Percentiles rank a stretch among this genome's conserved stretches.
Conservation (phyloP, 2,113 vertebrate species). For the Notarius lentiginosus region DNA sequence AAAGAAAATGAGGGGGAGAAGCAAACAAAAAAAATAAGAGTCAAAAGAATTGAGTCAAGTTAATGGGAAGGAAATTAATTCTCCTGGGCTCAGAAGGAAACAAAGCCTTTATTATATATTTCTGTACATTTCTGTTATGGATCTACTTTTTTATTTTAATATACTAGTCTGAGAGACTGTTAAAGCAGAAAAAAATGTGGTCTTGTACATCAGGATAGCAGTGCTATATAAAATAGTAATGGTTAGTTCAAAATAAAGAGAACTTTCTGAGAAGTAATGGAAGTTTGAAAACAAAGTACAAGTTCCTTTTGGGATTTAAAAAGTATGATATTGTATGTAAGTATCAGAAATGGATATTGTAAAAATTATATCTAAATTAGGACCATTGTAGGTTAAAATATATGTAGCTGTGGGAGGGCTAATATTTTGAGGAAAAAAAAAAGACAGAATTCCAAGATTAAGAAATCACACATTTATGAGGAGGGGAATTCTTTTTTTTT, state of each 20-base stretch:
- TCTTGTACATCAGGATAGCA: not conserved
- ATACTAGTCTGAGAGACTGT: not conserved
- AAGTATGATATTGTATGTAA: not conserved
- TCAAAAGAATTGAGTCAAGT: not conserved
- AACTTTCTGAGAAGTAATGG: not conserved
- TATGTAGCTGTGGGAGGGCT: too few relatives aligned
- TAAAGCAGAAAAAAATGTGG: not conserved
- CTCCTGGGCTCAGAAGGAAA: not conserved
- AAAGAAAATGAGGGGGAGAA: constrained; percentile 14
- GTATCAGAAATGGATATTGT: not conserved
- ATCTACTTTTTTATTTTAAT: not conserved
- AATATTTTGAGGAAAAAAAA: too few relatives aligned
- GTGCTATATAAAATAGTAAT: not conserved
- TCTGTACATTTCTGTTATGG: not conserved
- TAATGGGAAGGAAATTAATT: not conserved
- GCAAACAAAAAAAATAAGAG: not conserved
- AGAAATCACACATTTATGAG: too few relatives aligned
- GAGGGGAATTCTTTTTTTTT: too few relatives aligned
- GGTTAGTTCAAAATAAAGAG: not conserved
- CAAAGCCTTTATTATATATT: constrained; percentile 12
- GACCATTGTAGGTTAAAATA: too few relatives aligned
- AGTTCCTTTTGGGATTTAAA: not conserved
- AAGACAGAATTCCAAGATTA: too few relatives aligned
- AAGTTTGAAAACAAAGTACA: not conserved
- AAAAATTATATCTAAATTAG: too few relatives aligned